phyloP scores from a whole-genome alignment of 2,888 invertebrate genomes.

The Ophraella communa region DNA sequence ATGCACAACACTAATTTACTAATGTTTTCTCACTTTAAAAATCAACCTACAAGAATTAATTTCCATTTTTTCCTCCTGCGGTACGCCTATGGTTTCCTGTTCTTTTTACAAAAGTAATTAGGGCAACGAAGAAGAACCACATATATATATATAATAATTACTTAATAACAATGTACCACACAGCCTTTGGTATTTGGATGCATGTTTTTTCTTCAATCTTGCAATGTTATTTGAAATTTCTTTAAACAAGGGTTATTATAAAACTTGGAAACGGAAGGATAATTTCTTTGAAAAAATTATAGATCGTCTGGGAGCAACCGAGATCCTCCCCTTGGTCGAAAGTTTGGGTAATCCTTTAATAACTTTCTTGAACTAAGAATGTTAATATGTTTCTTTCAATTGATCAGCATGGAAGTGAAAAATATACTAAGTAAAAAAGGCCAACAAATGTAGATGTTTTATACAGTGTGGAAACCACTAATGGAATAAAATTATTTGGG shows the following conservation, averaged over 20 bases:
- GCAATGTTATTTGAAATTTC: conserved; percentile 14
- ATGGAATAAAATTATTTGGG: too few relatives aligned
- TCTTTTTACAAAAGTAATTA: conserved; percentile 48
- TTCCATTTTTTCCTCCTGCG: too few relatives aligned
- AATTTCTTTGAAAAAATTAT: background rate
- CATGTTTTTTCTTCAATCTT: conserved; percentile 25
- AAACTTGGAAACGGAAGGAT: background rate
- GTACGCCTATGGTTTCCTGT: conserved; percentile 39
- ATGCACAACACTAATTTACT: background rate
- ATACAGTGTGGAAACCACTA: too few relatives aligned
- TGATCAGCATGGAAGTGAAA: too few relatives aligned
- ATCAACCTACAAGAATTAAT: background rate
- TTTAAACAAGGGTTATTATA: background rate
- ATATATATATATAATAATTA: conserved; percentile 44
- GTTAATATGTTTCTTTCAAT: too few relatives aligned
- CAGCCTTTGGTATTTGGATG: conserved; percentile 30
- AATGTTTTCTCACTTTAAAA: background rate
- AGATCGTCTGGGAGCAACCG: too few relatives aligned
- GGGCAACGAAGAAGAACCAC: conserved; percentile 35
- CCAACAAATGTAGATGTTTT: too few relatives aligned
- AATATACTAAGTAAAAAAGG: too few relatives aligned
- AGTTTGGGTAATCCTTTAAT: too few relatives aligned
- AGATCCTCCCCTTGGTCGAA: too few relatives aligned
- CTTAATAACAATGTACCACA: conserved; percentile 47
- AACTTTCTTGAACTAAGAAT: too few relatives aligned